phyloP scores from a whole-genome alignment of 2,888 invertebrate genomes.

The Macrosoma leucophasiata region DNA sequence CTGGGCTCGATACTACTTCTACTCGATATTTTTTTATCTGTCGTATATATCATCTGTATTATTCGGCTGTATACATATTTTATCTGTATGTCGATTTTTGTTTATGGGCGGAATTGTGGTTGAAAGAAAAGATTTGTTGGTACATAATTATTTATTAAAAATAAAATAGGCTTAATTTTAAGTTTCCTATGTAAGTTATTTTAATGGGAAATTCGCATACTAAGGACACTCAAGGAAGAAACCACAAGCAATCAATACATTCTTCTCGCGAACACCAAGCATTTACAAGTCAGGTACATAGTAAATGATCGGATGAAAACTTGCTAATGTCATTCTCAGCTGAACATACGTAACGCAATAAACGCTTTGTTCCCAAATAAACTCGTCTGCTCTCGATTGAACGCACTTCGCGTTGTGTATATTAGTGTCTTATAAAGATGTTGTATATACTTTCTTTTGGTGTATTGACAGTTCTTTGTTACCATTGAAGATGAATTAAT shows the following conservation, averaged over 20 bases:
- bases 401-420: constrained; percentile 28
- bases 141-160: constrained; percentile 6
- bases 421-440: constrained; percentile 37
- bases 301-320: constrained; percentile 58
- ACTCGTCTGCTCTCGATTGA: constrained; percentile 33
- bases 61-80: constrained; percentile 2
- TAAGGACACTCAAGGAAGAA: constrained; percentile 45
- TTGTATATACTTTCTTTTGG: too few relatives aligned
- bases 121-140: constrained; percentile 31
- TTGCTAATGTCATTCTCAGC: constrained; percentile 74
- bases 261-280: constrained; percentile 56
- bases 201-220: constrained; percentile 71
- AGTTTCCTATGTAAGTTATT: constrained; percentile 27
- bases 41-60: constrained; percentile 1
- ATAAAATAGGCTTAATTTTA: constrained; percentile 9
- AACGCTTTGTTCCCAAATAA: constrained; percentile 46
- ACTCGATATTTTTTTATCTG: constrained; percentile 1
- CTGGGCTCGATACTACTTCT: too few relatives aligned
- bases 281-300: constrained; percentile 66
- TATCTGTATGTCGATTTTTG: constrained; percentile 9
- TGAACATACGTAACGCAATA: constrained; percentile 66
- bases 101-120: constrained; percentile 43
- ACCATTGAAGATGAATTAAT: constrained; percentile 19
- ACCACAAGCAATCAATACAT: constrained; percentile 45
- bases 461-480: constrained; percentile 44